phyloP scores from a whole-genome alignment of 2,888 invertebrate species.

The Arctia plantaginis region DNA sequence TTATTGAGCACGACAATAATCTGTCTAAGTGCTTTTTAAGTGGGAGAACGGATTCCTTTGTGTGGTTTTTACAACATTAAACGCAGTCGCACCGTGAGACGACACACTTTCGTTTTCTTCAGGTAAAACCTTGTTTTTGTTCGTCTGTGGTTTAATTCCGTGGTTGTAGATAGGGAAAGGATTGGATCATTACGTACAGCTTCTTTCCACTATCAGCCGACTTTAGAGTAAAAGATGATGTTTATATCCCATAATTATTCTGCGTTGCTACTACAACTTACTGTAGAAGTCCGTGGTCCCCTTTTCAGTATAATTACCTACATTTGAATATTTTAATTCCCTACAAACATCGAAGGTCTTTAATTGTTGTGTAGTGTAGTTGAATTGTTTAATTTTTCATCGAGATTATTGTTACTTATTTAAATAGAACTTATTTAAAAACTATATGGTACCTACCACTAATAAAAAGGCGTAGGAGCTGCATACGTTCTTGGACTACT shows the following conservation, averaged over 20 bases:
- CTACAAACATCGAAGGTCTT: background rate
- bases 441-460: background rate
- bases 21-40: constrained; percentile 57
- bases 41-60: constrained; percentile 51
- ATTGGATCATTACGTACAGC: constrained; percentile 31
- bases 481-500: background rate
- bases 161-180: constrained; percentile 47
- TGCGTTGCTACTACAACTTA: background rate
- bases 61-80: constrained; percentile 44
- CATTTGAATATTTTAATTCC: background rate
- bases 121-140: constrained; percentile 53
- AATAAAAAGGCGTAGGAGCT: too few species aligned
- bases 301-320: too few species aligned
- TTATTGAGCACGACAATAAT: constrained; percentile 44
- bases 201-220: constrained; percentile 20
- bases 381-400: background rate
- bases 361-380: background rate
- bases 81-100: constrained; percentile 22
- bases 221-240: background rate
- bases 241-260: background rate
- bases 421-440: background rate
- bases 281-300: too few species aligned
- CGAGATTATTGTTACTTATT: background rate
- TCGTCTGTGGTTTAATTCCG: constrained; percentile 36
- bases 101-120: constrained; percentile 57